phyloP scores from a whole-genome alignment of 2,797 vertebrate species.

The Ctenopoma multispine region DNA sequence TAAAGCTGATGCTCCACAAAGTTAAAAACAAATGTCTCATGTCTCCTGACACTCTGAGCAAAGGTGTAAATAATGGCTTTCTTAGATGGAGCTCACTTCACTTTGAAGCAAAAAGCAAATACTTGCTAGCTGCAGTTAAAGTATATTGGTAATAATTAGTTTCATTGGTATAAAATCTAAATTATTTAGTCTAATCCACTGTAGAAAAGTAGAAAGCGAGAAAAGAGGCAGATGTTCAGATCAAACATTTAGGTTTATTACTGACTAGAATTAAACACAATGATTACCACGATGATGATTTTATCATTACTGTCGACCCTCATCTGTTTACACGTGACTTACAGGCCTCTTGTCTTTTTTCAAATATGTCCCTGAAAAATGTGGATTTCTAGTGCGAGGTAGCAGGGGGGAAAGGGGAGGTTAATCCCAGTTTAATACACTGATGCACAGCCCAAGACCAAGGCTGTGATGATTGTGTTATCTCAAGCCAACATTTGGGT shows the following conservation, averaged over 20 bases:
- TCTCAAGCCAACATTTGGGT: constrained; percentile 93
- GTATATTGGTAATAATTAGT: too few relatives aligned
- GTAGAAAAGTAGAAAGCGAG: too few relatives aligned
- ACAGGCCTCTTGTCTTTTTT: constrained; percentile 50
- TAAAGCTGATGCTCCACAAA: neutral
- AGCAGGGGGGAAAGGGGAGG: constrained; percentile 79
- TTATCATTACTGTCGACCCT: constrained; percentile 8
- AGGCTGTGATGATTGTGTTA: constrained; percentile 90
- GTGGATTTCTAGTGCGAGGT: constrained; percentile 82
- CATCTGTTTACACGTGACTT: constrained; percentile 30
- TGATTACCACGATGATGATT: neutral
- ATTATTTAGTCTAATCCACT: too few relatives aligned
- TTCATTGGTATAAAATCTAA: too few relatives aligned
- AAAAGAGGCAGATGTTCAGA: too few relatives aligned
- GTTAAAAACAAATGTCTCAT: too few relatives aligned
- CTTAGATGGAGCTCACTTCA: neutral
- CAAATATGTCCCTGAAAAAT: constrained; percentile 76
- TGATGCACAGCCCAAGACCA: constrained; percentile 87
- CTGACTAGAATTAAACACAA: constrained; percentile 1
- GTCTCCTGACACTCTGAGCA: neutral
- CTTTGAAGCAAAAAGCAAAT: neutral
- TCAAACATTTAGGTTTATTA: too few relatives aligned
- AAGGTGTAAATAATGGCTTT: neutral
- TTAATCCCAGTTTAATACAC: constrained; percentile 94
- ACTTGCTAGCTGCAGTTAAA: neutral